Evolutionary conservation across 2,113 vertebrate genomes (phyloP).

Genomic region (Casuarius casuarius): DNA sequence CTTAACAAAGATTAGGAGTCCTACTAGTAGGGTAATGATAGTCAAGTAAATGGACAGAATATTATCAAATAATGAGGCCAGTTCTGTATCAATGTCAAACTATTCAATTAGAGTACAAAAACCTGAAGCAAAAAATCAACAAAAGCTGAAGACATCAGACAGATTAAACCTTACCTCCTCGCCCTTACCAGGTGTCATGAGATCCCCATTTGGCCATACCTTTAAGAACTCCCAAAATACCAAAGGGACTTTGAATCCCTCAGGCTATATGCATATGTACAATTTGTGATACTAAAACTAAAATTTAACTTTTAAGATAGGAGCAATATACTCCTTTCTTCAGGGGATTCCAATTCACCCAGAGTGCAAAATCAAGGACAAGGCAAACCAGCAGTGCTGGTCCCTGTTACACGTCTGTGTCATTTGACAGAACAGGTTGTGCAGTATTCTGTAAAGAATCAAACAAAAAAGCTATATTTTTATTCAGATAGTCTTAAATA

Average conservation of each 20-base stretch:
- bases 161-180: background rate
- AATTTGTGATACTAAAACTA: background rate
- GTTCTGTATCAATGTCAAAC: background rate
- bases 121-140: background rate
- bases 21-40: background rate
- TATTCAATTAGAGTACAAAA: background rate
- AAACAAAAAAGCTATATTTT: background rate
- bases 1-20: background rate
- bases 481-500: background rate
- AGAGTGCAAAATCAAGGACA: background rate
- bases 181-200: background rate
- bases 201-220: background rate
- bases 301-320: background rate
- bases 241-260: background rate
- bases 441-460: background rate
- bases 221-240: background rate
- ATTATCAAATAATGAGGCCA: background rate
- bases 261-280: background rate
- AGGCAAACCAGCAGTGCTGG: background rate
- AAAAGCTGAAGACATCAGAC: background rate
- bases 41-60: background rate
- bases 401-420: background rate
- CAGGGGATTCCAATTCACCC: background rate
- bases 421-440: background rate
- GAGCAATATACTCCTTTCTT: background rate